These are phyloP conservation scores for Chaetops frenatus DNA, from an alignment of 2,113 vertebrate species.

Conservation along the genomic window DNA sequence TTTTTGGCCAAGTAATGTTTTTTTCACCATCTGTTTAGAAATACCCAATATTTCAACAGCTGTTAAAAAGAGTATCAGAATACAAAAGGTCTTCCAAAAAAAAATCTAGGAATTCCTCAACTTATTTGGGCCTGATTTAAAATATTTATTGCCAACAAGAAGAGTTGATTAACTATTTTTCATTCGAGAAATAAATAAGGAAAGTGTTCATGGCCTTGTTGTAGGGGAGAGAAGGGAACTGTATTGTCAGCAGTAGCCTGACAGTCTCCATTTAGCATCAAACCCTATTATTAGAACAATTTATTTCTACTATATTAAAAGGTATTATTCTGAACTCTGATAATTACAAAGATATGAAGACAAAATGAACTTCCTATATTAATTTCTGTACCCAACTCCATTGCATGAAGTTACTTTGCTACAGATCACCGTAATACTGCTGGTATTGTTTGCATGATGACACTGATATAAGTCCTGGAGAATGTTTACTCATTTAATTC, in stretches of 20 bases:
- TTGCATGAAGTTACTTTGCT: background rate
- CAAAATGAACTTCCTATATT: background rate
- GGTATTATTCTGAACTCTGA: background rate
- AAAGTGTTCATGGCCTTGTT: background rate
- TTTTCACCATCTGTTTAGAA: background rate
- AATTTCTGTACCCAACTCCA: background rate
- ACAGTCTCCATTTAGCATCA: background rate
- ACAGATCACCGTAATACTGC: background rate
- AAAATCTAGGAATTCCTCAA: background rate
- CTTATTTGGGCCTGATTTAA: background rate
- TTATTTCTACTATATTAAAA: background rate
- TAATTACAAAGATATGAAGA: background rate
- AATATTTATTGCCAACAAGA: background rate
- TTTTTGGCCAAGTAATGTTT: background rate
- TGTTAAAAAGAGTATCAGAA: background rate
- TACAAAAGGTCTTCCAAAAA: background rate
- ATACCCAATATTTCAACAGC: background rate
- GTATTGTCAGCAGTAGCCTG: background rate
- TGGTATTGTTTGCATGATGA: background rate
- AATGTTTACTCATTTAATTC: slow-evolving; percentile 1
- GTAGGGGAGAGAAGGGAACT: background rate
- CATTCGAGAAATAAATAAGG: background rate
- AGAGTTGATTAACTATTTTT: background rate
- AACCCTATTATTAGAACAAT: background rate
- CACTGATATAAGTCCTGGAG: background rate